Conservation (phyloP, 2,888 invertebrate species). For the Pterostichus niger region DNA sequence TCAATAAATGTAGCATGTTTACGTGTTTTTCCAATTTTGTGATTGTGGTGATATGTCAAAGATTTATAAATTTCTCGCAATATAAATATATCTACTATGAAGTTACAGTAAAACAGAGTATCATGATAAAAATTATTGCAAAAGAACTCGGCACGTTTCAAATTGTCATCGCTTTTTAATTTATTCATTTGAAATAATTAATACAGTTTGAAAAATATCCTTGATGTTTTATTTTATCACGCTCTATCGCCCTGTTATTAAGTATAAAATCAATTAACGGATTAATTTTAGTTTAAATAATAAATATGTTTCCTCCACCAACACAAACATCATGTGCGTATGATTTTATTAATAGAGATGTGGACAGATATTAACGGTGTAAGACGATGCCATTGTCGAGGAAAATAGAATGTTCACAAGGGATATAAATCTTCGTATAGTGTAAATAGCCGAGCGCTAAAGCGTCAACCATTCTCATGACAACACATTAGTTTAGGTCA, state of each 20-base stretch:
- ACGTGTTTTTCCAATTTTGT: too few relatives aligned
- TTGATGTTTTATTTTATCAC: too few relatives aligned
- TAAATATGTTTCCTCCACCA: constrained; percentile 5
- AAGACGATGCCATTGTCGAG: constrained; percentile 17
- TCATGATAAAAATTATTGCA: too few relatives aligned
- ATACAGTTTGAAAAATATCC: too few relatives aligned
- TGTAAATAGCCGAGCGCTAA: constrained; percentile 17
- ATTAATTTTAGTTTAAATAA: constrained; percentile 27
- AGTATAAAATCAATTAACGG: constrained; percentile 17
- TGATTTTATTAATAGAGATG: constrained; percentile 15
- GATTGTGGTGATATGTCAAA: too few relatives aligned
- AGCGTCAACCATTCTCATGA: constrained; percentile 22
- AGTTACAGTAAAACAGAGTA: too few relatives aligned
- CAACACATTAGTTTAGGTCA: neutral
- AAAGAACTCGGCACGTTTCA: too few relatives aligned
- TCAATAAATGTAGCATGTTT: too few relatives aligned
- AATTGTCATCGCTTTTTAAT: too few relatives aligned
- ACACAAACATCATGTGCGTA: constrained; percentile 12
- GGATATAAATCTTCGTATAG: constrained; percentile 20
- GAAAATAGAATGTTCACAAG: neutral
- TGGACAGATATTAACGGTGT: constrained; percentile 20
- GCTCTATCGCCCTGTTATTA: neutral
- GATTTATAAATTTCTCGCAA: too few relatives aligned
- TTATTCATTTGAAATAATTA: too few relatives aligned
- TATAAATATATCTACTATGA: too few relatives aligned